phyloP scores from a whole-genome alignment of 2,797 vertebrate species.

The Crocodylus rhombifer region DNA sequence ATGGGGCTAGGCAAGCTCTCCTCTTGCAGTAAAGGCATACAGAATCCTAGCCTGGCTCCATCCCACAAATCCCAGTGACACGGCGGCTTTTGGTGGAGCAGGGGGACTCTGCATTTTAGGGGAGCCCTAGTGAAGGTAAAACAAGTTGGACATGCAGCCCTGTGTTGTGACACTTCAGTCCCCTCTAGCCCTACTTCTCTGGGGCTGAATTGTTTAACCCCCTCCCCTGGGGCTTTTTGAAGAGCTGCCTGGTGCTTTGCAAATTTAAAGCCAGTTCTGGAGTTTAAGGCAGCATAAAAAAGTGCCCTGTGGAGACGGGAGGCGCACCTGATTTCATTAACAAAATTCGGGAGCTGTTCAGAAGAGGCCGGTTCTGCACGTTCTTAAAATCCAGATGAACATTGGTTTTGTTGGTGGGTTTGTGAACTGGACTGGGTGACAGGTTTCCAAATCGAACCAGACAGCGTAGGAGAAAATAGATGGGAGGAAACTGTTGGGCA shows the following conservation, averaged over 20 bases:
- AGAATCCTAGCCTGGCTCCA: no score
- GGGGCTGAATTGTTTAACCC: background rate
- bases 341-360: rapidly evolving
- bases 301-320: no score
- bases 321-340: background rate
- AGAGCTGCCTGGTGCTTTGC: background rate
- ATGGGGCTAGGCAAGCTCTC: no score
- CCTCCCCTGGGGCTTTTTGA: background rate
- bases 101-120: no score
- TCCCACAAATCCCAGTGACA: no score
- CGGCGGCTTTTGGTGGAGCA: no score
- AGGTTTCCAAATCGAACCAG: background rate
- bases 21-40: no score
- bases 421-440: background rate
- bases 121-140: no score
- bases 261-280: background rate
- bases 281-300: background rate
- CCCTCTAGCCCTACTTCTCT: no score
- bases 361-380: background rate
- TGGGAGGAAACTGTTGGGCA: slow-evolving; percentile 18
- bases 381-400: background rate
- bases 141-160: no score
- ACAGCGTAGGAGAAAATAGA: background rate
- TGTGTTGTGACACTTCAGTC: background rate
- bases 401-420: background rate